Conservation (phyloP, 1,140 invertebrate species). For the Drosophila albomicans region DNA sequence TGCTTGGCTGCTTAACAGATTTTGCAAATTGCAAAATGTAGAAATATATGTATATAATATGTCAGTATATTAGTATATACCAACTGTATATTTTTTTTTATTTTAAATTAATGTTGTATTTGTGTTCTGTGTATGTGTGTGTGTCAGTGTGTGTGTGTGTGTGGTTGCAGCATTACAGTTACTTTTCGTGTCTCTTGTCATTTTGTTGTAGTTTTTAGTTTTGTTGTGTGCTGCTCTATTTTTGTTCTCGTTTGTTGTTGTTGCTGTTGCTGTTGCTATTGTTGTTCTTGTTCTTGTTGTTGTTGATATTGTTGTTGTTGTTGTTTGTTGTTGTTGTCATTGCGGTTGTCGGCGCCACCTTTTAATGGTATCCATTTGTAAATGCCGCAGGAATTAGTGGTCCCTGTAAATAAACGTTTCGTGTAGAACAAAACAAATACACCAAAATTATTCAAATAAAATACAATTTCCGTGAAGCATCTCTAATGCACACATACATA, state of each 20-base stretch:
- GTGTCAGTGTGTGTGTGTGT: constrained; percentile 34
- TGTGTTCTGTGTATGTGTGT: constrained; percentile 33
- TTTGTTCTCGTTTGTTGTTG: constrained; percentile 53
- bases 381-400: constrained; percentile 96
- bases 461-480: constrained; percentile 52
- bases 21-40: constrained; percentile 52
- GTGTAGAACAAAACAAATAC: constrained; percentile 75
- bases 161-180: constrained; percentile 69
- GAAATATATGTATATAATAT: constrained; percentile 35
- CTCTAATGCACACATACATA: constrained; percentile 73
- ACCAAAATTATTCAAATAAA: constrained; percentile 79
- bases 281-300: constrained; percentile 52
- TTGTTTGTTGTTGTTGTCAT: constrained; percentile 74
- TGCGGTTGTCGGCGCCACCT: constrained; percentile 81
- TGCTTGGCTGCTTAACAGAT: constrained; percentile 65
- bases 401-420: constrained; percentile 88
- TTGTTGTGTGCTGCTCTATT: constrained; percentile 48
- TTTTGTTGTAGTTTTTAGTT: constrained; percentile 54
- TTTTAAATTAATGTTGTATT: constrained; percentile 59
- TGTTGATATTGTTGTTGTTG: constrained; percentile 55
- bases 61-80: constrained; percentile 46
- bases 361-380: constrained; percentile 97
- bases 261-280: constrained; percentile 82
- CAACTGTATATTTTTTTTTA: constrained; percentile 16
- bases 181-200: constrained; percentile 49